These are phyloP conservation scores for Lates japonicus DNA, from an alignment of 2,797 vertebrate genomes.

Conservation along the genomic window DNA sequence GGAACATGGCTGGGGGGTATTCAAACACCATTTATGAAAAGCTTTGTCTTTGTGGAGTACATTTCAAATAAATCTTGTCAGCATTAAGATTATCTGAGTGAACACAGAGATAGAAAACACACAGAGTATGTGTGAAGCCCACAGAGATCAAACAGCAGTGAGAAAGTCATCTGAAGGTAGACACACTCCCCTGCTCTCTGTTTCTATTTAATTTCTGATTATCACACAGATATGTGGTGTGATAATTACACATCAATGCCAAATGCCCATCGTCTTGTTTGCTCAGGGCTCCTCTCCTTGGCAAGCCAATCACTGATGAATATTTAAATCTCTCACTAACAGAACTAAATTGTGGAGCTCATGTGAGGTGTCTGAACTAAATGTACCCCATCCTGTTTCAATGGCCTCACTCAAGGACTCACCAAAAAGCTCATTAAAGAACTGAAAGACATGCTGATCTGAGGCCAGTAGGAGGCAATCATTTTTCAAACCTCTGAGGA, in stretches of 20 bases:
- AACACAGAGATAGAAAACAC: slow-evolving; percentile 29
- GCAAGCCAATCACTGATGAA: slow-evolving; percentile 64
- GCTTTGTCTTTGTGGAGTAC: slow-evolving; percentile 18
- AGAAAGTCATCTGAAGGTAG: slow-evolving; percentile 77
- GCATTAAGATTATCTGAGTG: slow-evolving; percentile 18
- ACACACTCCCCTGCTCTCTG: slow-evolving; percentile 30
- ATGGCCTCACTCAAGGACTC: slow-evolving; percentile 36
- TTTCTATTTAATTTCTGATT: slow-evolving; percentile 74
- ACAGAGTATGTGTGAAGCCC: slow-evolving; percentile 18
- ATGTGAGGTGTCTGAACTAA: slow-evolving; percentile 46
- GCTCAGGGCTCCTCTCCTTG: slow-evolving; percentile 64
- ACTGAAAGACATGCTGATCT: slow-evolving; percentile 25
- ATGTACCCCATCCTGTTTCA: slow-evolving; percentile 11
- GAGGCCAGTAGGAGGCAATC: slow-evolving; percentile 15
- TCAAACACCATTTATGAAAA: slow-evolving; percentile 30
- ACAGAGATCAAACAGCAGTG: slow-evolving; percentile 44
- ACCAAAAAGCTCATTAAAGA: slow-evolving; percentile 29
- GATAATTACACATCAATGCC: slow-evolving; percentile 52
- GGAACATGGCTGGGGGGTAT: background rate
- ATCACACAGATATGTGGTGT: slow-evolving; percentile 58
- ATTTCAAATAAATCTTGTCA: slow-evolving; percentile 38
- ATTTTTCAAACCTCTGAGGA: slow-evolving; percentile 7
- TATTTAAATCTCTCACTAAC: slow-evolving; percentile 69
- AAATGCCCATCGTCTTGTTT: slow-evolving; percentile 60
- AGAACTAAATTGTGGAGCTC: slow-evolving; percentile 62